Base-by-base conservation (phyloP, 92 coral and sea anemone genomes). In the Isaurus tuberculatus region DNA sequence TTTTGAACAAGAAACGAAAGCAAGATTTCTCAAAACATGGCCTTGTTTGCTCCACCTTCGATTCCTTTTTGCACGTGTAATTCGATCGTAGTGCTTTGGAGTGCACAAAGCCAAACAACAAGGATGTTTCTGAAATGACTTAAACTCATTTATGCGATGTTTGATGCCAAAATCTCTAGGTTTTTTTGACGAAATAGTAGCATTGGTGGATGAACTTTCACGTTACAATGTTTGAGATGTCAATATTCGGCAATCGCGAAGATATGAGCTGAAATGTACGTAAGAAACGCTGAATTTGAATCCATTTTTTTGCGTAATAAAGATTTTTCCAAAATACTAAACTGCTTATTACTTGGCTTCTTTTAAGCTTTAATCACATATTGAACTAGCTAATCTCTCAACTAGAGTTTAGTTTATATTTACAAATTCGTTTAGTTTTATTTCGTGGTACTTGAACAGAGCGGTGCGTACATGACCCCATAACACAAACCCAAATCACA, bases 81-180 rank as follows among this genome's bases (percentile, higher is more conserved):
- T 65, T 65, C 71, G 40, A 65, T 65, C 22, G n/a, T 25, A 1
- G 43, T 65, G 71, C 71, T 65, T 65, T 19, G 71, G 20, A 65
- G 44, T 65, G 71, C 71, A 65, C 71, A 65, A 65, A n/a, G 71
- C 71, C 17, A 65, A n/a, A 65, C 71, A 65, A 9, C 71, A 65
- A 65, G 22, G 31, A 31, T 16, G 46, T 40, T 30, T 65, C 71
- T 20, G 27, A 65, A 65, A 65, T 42, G 71, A 65, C 22, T 65
- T 65, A 65, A 13, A 65, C 71, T 30, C 43, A 31, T 65, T 65
- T 65, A 65, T 65, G 71, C 71, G 15, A 65, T 8, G 71, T 65
- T 65, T 65, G 71, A 65, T 65, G 20, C 71, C 71, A 17, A 65
- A n/a, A 65, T 13, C 43, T 65, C 44, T 30, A 40, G n/a, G 71